These are phyloP conservation scores for Eupithecia insigniata DNA, from an alignment of 2,888 invertebrate genomes.

Conservation along the genomic window DNA sequence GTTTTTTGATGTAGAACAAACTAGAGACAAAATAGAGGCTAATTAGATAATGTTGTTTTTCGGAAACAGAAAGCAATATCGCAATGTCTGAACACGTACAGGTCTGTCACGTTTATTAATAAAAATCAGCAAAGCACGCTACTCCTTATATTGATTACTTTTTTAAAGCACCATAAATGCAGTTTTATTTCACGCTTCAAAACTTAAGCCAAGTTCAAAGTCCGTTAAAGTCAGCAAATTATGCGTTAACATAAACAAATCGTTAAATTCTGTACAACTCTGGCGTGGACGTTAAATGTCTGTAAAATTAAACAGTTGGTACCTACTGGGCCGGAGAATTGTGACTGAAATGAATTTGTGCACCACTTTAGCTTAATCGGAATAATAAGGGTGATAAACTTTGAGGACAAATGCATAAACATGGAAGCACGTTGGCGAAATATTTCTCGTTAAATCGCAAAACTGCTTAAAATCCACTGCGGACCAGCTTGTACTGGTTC, in stretches of 20 bases:
- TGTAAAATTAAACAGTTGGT: conserved; percentile 26
- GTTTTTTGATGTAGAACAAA: background rate
- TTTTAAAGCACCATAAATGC: background rate
- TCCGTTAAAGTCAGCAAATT: conserved; percentile 41
- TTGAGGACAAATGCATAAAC: conserved; percentile 1
- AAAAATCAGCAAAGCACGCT: no score
- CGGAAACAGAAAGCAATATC: no score
- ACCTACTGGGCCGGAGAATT: conserved; percentile 35
- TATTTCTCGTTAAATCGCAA: background rate
- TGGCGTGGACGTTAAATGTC: conserved; percentile 27
- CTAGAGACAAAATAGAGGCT: no score
- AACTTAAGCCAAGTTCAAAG: conserved; percentile 21
- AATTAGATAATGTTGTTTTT: no score
- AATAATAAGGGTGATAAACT: conserved; percentile 6
- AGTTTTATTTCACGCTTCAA: conserved; percentile 8
- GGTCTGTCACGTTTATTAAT: no score
- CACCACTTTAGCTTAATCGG: conserved; percentile 21
- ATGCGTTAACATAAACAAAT: conserved; percentile 43
- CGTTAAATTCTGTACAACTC: conserved; percentile 41
- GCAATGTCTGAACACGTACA: no score
- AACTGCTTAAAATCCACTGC: background rate
- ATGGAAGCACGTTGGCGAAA: background rate
- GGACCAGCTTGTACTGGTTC: background rate
- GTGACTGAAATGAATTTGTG: conserved; percentile 25
- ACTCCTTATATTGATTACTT: background rate